Evolutionary conservation across 2,797 vertebrate genomes (phyloP).

Genomic region (Decapterus maruadsi): DNA sequence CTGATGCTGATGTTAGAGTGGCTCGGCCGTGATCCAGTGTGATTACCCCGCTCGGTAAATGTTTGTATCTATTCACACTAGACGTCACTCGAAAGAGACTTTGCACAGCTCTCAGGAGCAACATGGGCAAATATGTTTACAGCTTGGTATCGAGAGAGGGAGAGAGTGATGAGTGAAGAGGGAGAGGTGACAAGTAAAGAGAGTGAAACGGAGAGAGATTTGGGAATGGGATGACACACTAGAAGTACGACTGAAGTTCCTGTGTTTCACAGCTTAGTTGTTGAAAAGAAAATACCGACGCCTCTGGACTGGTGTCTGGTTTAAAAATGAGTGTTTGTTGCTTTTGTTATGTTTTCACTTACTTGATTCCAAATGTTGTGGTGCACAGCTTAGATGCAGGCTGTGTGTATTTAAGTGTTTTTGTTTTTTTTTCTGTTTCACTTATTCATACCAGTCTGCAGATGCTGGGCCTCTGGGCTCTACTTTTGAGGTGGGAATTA

Average conservation of each 20-base stretch:
- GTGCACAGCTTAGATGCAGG: neutral
- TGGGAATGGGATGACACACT: neutral
- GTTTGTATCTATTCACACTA: slow-evolving; percentile 54
- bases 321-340: neutral
- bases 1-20: no score
- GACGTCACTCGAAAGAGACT: slow-evolving; percentile 30
- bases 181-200: neutral
- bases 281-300: neutral
- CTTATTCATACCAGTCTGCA: neutral
- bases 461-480: neutral
- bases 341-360: neutral
- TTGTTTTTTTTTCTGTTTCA: neutral
- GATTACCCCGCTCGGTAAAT: slow-evolving; percentile 49
- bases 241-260: neutral
- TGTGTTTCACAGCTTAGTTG: neutral
- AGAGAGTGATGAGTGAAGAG: neutral
- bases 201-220: neutral
- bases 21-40: slow-evolving; percentile 38
- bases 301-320: neutral
- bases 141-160: slow-evolving; percentile 13
- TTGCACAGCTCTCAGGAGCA: slow-evolving; percentile 10
- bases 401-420: neutral
- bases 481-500: slow-evolving; percentile 3
- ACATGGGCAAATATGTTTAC: slow-evolving; percentile 43
- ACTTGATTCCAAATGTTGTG: neutral